These are phyloP conservation scores for Thermophis baileyi DNA, from an alignment of 2,113 vertebrate genomes.

Conservation along the genomic window DNA sequence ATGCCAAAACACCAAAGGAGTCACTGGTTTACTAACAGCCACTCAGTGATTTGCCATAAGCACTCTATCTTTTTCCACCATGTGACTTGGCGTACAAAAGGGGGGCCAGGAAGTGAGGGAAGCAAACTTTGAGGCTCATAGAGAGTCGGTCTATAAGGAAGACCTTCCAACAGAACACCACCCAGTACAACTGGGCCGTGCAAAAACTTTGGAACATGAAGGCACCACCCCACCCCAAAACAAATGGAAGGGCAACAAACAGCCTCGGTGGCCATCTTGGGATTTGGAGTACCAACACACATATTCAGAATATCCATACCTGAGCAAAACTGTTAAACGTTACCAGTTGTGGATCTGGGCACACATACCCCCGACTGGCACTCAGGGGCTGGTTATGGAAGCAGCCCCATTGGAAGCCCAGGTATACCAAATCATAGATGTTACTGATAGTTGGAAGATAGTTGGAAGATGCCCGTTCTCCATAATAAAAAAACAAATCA, in stretches of 20 bases:
- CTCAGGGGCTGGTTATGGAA: neutral
- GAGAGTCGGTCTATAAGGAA: neutral
- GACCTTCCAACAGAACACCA: neutral
- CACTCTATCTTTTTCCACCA: neutral
- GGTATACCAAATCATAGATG: neutral
- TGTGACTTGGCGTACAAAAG: neutral
- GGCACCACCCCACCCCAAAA: neutral
- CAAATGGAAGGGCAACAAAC: neutral
- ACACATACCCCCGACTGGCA: neutral
- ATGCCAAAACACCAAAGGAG: neutral
- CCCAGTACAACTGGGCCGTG: neutral
- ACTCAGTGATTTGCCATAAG: neutral
- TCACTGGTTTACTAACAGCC: neutral
- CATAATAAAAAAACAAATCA: neutral
- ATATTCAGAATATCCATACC: neutral
- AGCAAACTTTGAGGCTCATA: neutral
- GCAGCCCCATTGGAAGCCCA: neutral
- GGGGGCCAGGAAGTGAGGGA: neutral
- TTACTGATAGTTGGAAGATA: neutral
- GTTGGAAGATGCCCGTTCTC: neutral
- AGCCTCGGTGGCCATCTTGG: neutral
- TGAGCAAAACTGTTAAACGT: neutral
- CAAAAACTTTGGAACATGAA: neutral
- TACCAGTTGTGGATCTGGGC: neutral
- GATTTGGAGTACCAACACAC: neutral